A percentile compares a stretch with the other conserved stretches of the same genome.
These are phyloP conservation scores for Lycia hirtaria DNA, from an alignment of 2,888 invertebrate species.

Conservation along the genomic window DNA sequence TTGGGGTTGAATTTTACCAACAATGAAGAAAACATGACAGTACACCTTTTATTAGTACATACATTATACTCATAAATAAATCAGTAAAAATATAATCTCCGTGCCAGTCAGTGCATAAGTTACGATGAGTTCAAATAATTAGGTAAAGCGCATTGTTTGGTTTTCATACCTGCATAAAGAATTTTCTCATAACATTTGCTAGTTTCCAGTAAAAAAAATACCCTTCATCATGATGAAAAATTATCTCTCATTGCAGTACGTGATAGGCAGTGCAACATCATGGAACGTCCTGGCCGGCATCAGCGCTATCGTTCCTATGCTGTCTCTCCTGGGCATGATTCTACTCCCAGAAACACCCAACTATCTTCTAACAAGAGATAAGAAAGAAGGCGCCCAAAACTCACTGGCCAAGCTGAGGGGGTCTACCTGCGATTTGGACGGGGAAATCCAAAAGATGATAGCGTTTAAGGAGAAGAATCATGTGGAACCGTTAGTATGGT, in stretches of 20 bases:
- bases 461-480: constrained; percentile 87
- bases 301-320: constrained; percentile 86
- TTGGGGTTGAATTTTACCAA: too few species aligned
- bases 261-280: constrained; percentile 84
- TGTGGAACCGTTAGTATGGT: constrained; percentile 78
- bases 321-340: constrained; percentile 86
- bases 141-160: too few species aligned
- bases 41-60: too few species aligned
- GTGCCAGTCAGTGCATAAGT: too few species aligned
- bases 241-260: constrained; percentile 75
- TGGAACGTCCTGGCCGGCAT: constrained; percentile 88
- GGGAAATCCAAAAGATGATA: constrained; percentile 86
- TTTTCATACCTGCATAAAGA: too few species aligned
- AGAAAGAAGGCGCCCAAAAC: constrained; percentile 85
- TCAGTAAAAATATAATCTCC: too few species aligned
- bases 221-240: background rate
- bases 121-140: too few species aligned
- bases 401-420: constrained; percentile 86
- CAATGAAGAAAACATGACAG: too few species aligned
- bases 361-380: constrained; percentile 87
- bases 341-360: constrained; percentile 90
- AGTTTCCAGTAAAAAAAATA: background rate
- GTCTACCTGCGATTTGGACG: constrained; percentile 86
- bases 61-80: too few species aligned
- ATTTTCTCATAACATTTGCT: too few species aligned